These are phyloP conservation scores for Lepidurus apus DNA, from an alignment of 1,140 invertebrate genomes.

Conservation along the genomic window DNA sequence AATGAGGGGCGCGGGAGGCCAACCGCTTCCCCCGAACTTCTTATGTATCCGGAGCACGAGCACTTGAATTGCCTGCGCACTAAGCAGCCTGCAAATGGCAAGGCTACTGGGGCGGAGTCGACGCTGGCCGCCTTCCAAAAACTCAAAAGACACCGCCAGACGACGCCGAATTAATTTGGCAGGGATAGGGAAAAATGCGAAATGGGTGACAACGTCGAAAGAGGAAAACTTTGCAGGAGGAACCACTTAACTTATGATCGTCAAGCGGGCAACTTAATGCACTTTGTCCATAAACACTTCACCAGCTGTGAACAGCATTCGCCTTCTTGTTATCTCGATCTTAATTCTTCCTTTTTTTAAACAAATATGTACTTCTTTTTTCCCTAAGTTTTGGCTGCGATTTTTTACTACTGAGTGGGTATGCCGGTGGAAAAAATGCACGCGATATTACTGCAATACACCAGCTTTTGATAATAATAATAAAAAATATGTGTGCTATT, in stretches of 20 bases:
- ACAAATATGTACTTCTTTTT: too few relatives aligned
- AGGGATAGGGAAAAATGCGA: background rate
- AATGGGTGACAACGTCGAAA: background rate
- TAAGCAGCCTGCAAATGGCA: conserved; percentile 4
- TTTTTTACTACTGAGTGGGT: too few relatives aligned
- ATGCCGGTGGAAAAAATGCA: too few relatives aligned
- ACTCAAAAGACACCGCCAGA: conserved; percentile 6
- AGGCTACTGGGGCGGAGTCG: conserved; percentile 8
- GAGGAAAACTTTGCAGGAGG: background rate
- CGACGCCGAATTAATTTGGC: conserved; percentile 8
- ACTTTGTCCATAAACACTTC: background rate
- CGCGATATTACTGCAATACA: background rate
- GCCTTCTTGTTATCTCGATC: background rate
- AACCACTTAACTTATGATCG: background rate
- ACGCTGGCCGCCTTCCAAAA: background rate
- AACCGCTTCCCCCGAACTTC: background rate
- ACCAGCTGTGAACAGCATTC: background rate
- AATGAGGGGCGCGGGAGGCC: background rate
- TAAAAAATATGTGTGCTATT: background rate
- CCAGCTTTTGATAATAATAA: background rate
- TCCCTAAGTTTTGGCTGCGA: too few relatives aligned
- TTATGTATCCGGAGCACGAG: background rate
- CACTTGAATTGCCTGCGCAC: background rate
- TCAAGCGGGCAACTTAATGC: background rate
- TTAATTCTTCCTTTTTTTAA: too few relatives aligned